These are phyloP conservation scores for Ridgeia piscesae DNA, from an alignment of 1,140 invertebrate species.

Conservation along the genomic window DNA sequence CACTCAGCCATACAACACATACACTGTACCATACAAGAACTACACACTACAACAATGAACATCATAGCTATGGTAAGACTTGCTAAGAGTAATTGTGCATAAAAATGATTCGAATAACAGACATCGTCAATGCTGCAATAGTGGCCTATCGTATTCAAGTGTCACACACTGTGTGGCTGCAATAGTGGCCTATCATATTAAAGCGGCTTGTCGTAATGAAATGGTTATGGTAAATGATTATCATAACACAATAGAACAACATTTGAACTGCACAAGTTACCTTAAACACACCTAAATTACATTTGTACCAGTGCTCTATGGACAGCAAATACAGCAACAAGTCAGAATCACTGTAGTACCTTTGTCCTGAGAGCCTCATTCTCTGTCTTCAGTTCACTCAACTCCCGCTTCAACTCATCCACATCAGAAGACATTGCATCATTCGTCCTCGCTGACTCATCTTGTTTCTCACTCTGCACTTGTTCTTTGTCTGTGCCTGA, in stretches of 20 bases:
- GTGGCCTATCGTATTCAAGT: no score
- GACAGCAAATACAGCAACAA: conserved; percentile 27
- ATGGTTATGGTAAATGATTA: no score
- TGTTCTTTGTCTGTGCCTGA: not conserved
- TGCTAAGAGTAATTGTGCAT: no score
- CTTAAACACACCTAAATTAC: not conserved
- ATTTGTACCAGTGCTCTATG: not conserved
- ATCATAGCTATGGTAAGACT: no score
- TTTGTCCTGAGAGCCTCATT: conserved; percentile 36
- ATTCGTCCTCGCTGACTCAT: not conserved
- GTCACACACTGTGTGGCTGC: no score
- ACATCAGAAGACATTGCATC: not conserved
- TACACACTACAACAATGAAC: no score
- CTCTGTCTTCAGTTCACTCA: conserved; percentile 34
- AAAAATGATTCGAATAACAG: no score
- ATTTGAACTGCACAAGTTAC: not conserved
- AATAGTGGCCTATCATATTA: no score
- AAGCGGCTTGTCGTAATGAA: no score
- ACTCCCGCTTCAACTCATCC: conserved; percentile 34
- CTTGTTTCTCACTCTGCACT: not conserved
- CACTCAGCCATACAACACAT: no score
- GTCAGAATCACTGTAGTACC: conserved; percentile 31
- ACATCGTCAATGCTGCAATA: no score
- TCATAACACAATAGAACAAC: not conserved
- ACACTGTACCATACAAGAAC: no score